Evolutionary conservation across 2,797 vertebrate species (phyloP), one percentile per base, ranked within the genome.

Genomic region (Rhabdophis nuchalis): DNA sequence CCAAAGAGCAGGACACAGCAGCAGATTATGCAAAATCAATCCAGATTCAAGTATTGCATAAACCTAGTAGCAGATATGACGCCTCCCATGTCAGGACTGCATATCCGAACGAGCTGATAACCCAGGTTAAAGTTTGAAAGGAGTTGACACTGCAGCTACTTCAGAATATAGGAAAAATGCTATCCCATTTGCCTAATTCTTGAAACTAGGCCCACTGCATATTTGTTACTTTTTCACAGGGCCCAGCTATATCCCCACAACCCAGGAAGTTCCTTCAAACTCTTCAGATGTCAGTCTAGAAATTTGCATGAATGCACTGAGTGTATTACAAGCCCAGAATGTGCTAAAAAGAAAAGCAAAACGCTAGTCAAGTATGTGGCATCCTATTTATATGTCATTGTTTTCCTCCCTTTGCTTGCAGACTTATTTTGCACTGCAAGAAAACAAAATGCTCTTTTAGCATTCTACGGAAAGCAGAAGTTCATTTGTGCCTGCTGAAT

Each of bases 371-470:
- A 58, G 60, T 93, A 91, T 94, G 82, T 29, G 90, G 46, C 86
- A 93, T 85, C 90, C 9, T 32, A n/a, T 82, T 57, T 86, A 86
- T 0, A 46, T 46, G 52, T 20, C 92, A 87, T n/a, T 82, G 4
- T 94, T 46, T 46, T 86, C 89, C 14, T 32, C 50, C 25, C 87
- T 94, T 91, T 90, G 23, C n/a, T 92, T 93, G 88, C 54, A 56
- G 57, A 92, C 58, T 91, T 92, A 89, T 86, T 88, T 92, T 93
- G 72, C 91, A 90, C 54, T 0, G 0, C 61, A 57, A 60, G 41
- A 95, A 93, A 50, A 61, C 64, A 72, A 25, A n/a, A 93, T 93
- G 93, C 90, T 91, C 93, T 93, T 93, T 46, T 13, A 93, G 91
- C 85, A 90, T 87, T 94, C 53, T 92, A 20, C 3, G 90, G 23